Conservation (phyloP, 2,797 vertebrate species). For the Loriculus beryllinus region DNA sequence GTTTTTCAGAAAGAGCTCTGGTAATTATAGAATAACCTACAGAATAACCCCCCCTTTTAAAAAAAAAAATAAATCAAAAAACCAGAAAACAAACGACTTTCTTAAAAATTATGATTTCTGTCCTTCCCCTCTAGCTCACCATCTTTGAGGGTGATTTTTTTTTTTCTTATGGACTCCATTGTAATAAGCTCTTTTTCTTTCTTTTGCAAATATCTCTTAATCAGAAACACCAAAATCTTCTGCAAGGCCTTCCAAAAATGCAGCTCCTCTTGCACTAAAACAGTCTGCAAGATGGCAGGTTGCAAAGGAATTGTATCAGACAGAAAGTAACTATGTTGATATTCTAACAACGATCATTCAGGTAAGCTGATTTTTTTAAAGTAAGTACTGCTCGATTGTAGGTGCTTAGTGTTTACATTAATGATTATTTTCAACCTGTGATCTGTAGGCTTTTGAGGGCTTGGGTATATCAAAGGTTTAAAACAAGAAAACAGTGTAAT, state of each 20-base stretch:
- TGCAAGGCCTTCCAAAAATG: slow-evolving; percentile 85
- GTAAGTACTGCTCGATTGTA: background rate
- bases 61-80: no score
- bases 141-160: background rate
- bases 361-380: slow-evolving; percentile 72
- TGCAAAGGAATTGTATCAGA: slow-evolving; percentile 97
- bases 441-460: background rate
- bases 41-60: background rate
- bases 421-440: background rate
- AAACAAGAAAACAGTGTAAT: background rate
- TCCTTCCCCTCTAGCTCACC: background rate
- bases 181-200: background rate
- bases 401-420: background rate
- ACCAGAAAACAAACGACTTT: background rate
- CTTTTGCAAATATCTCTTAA: background rate
- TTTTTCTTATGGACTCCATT: background rate
- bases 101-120: background rate
- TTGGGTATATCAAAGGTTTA: background rate
- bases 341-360: slow-evolving; percentile 93
- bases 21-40: background rate
- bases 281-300: slow-evolving; percentile 98
- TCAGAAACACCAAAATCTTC: slow-evolving; percentile 78
- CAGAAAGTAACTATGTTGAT: slow-evolving; percentile 97
- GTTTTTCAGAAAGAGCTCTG: background rate
- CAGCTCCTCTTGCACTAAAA: slow-evolving; percentile 82